Evolutionary conservation across 2,113 vertebrate genomes (phyloP), one percentile per base, ranked within the genome.

Genomic region (Eublepharis macularius): DNA sequence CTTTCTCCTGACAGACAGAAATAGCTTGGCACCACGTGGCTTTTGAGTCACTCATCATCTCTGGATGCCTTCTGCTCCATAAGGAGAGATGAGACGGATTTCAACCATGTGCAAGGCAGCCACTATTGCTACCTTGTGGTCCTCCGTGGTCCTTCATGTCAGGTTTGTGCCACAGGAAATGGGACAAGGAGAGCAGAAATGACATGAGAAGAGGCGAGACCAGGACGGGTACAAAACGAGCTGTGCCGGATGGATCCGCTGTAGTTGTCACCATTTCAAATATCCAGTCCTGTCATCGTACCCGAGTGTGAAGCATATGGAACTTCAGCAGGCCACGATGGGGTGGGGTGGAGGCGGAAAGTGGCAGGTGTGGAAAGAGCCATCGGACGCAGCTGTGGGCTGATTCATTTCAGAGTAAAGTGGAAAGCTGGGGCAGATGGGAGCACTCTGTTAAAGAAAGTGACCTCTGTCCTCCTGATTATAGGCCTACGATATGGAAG

Each of bases 281-380:
- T 24, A 76, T 72, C 63, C 83, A 76, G 78, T 36, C 74, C 78
- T 88, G 66, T 80, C 81, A 73, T 82, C 83, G 65, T 80, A 82
- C 45, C n/a, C 29, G 32, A 70, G 74, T 57, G 84, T 73, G 66
- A 65, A 80, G 54, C 45, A 29, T 74, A 43, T 32, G 43, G 81
- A 66, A 47, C 47, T 76, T 69, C 65, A 63, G 84, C 39, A 41
- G 72, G 21, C 60, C 17, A 47, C 13, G 26, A 6, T 11, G 19
- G 49, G 39, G 43, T 32, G 73, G 6, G 13, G 32, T 6, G 43
- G 43, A 17, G 17, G 39, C 39, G 36, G 54, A 41, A 79, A 26
- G 47, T 11, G 12, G 47, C 10, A 8, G 49, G 45, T 19, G 10
- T 57, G 80, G 80, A 86, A 49, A 69, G 63, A 74, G 63, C 36